These are phyloP conservation scores for Monochamus alternatus DNA, from an alignment of 2,888 invertebrate genomes.

Conservation along the genomic window DNA sequence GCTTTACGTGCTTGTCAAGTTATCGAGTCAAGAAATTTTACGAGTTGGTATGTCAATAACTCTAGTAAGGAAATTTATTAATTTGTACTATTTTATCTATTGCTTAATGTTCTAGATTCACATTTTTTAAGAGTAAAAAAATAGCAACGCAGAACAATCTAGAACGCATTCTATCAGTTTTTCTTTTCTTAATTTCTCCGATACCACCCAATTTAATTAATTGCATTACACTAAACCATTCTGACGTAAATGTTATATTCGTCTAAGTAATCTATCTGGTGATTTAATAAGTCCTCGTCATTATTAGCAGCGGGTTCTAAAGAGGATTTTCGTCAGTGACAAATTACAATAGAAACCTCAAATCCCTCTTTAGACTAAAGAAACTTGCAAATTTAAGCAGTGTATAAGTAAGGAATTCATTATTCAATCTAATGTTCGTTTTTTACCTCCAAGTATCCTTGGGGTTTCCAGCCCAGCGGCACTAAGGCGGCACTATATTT, in stretches of 20 bases:
- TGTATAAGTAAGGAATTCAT: conserved; percentile 26
- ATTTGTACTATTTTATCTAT: too few relatives aligned
- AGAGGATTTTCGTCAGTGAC: conserved; percentile 31
- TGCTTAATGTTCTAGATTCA: too few relatives aligned
- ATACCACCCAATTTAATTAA: not conserved
- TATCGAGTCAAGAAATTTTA: too few relatives aligned
- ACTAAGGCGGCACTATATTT: not conserved
- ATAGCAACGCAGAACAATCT: too few relatives aligned
- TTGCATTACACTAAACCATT: not conserved
- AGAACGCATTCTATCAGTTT: too few relatives aligned
- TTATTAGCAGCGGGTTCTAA: conserved; percentile 21
- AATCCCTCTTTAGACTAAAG: conserved; percentile 24
- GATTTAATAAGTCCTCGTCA: conserved; percentile 28
- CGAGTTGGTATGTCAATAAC: too few relatives aligned
- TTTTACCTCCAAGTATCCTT: not conserved
- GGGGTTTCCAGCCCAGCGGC: not conserved
- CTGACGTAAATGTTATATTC: not conserved
- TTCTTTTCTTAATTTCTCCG: too few relatives aligned
- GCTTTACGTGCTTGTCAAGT: too few relatives aligned
- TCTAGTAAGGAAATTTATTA: too few relatives aligned
- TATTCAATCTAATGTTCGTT: conserved; percentile 20
- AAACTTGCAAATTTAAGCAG: conserved; percentile 23
- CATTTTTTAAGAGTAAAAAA: too few relatives aligned
- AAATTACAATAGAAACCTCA: conserved; percentile 34
- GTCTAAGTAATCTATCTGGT: not conserved